Percentiles rank a stretch among this genome's conserved stretches.
Evolutionary conservation across 2,888 invertebrate species (phyloP).

Genomic region (Melanostoma mellinum): DNA sequence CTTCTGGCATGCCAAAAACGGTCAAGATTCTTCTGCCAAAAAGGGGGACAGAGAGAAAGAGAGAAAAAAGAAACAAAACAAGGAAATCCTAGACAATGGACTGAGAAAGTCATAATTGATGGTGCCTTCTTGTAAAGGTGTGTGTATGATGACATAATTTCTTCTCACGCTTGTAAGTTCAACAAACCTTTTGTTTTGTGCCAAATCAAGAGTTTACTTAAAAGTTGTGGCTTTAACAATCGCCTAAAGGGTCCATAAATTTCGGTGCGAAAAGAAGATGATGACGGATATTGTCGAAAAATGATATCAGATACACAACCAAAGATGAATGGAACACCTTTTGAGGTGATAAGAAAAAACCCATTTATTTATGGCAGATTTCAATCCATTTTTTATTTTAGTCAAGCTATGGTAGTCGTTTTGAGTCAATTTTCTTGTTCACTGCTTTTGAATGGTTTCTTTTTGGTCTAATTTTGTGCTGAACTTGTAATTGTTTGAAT

Average conservation of each 20-base stretch:
- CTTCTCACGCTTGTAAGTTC: slow-evolving; percentile 31
- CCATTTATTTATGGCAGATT: slow-evolving; percentile 2
- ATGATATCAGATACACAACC: slow-evolving; percentile 15
- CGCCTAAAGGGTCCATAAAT: background rate
- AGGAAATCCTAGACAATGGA: slow-evolving; percentile 24
- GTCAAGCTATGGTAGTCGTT: background rate
- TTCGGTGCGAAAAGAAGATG: background rate
- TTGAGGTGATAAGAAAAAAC: slow-evolving; percentile 10
- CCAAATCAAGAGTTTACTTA: slow-evolving; percentile 7
- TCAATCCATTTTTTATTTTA: slow-evolving; percentile 1
- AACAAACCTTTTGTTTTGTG: slow-evolving; percentile 12
- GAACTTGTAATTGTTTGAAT: slow-evolving; percentile 19
- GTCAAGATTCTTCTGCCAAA: background rate
- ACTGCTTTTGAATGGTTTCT: slow-evolving; percentile 21
- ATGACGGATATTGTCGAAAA: background rate
- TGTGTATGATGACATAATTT: slow-evolving; percentile 27
- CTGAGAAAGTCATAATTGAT: slow-evolving; percentile 3
- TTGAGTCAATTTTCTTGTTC: slow-evolving; percentile 13
- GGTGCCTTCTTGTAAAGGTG: slow-evolving; percentile 13
- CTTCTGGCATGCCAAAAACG: slow-evolving; percentile 15
- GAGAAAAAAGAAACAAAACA: background rate
- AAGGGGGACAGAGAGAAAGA: too few relatives aligned
- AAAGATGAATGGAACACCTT: slow-evolving; percentile 13
- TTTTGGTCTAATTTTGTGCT: background rate
- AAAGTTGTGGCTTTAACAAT: too few relatives aligned